A percentile compares a stretch with the other conserved stretches of the same genome.
phyloP scores from a whole-genome alignment of 2,113 vertebrate species.

The Zosterops pallidus region DNA sequence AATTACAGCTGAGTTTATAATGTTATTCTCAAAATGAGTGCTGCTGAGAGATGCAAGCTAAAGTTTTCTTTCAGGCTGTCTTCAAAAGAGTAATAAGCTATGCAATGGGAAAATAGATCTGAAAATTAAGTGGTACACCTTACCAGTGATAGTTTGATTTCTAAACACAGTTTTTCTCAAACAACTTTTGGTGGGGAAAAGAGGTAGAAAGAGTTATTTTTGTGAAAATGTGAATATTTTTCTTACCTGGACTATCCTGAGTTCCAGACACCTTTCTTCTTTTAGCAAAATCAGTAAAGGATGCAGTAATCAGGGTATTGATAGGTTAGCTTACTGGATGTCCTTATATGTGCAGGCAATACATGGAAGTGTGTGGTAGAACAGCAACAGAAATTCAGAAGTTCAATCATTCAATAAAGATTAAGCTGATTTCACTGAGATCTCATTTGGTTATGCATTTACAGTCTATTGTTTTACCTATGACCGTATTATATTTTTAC shows the following conservation, averaged over 20 bases:
- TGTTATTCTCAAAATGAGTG: neutral
- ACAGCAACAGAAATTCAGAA: neutral
- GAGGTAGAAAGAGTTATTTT: neutral
- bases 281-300: neutral
- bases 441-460: neutral
- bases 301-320: neutral
- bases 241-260: neutral
- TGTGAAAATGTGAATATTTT: neutral
- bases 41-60: neutral
- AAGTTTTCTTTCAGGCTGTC: neutral
- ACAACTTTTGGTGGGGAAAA: neutral
- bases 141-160: neutral
- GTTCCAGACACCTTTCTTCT: neutral
- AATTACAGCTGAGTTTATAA: neutral
- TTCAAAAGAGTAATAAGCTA: neutral
- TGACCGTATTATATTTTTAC: neutral
- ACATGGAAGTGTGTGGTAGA: neutral
- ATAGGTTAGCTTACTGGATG: neutral
- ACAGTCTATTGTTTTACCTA: neutral
- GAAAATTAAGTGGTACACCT: neutral
- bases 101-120: neutral
- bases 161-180: neutral
- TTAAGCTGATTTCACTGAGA: neutral
- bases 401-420: neutral
- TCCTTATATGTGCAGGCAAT: neutral